Conservation (phyloP, 2,113 vertebrate species). For the Syngnathus floridae region DNA sequence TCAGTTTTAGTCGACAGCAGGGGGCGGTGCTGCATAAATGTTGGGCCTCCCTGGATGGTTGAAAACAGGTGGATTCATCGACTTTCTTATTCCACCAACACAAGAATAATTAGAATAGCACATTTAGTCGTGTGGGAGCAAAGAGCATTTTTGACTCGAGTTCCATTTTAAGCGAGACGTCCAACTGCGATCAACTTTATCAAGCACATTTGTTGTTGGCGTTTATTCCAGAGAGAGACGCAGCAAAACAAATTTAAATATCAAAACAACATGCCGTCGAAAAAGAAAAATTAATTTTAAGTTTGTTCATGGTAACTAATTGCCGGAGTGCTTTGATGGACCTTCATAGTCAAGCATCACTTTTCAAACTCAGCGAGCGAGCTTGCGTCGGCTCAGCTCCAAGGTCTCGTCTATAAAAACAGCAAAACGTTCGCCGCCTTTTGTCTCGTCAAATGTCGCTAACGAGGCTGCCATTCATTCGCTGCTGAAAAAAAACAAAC, state of each 20-base stretch:
- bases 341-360: background rate
- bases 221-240: background rate
- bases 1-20: too few relatives aligned
- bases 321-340: background rate
- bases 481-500: background rate
- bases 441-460: slow-evolving; percentile 10
- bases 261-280: background rate
- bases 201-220: background rate
- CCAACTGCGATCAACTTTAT: background rate
- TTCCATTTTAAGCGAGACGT: background rate
- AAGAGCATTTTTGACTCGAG: too few relatives aligned
- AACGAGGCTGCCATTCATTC: slow-evolving; percentile 27
- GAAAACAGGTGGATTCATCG: too few relatives aligned
- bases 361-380: background rate
- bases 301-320: background rate
- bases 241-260: background rate
- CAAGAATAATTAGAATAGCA: too few relatives aligned
- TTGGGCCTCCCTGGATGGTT: too few relatives aligned
- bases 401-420: slow-evolving; percentile 10
- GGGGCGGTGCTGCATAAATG: too few relatives aligned
- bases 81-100: too few relatives aligned
- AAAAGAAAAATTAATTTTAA: slow-evolving; percentile 16
- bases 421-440: slow-evolving; percentile 2
- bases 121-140: too few relatives aligned
- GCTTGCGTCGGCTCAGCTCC: background rate